Conservation (phyloP, 2,888 invertebrate species). For the Furcula furcula region DNA sequence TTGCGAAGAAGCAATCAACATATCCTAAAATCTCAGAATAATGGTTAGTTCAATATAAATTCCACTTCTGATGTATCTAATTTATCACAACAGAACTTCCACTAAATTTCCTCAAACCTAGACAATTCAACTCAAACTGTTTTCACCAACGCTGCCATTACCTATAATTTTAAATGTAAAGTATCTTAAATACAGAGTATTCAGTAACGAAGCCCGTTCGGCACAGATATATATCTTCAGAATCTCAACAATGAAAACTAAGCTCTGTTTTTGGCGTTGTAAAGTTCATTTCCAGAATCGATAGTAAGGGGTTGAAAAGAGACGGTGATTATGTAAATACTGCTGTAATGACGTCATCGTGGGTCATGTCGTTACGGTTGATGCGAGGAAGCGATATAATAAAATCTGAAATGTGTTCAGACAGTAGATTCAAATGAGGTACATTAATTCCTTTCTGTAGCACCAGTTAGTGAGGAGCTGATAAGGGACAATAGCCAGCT, state of each 20-base stretch:
- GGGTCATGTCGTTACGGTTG: conserved; percentile 57
- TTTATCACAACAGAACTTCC: neutral
- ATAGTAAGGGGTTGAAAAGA: conserved; percentile 27
- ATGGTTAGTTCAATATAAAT: neutral
- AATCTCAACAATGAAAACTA: conserved; percentile 16
- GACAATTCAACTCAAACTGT: conserved; percentile 15
- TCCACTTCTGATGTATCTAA: neutral
- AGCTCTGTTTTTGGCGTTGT: conserved; percentile 16
- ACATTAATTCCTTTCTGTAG: conserved; percentile 25
- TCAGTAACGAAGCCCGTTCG: conserved; percentile 36
- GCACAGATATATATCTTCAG: conserved; percentile 28
- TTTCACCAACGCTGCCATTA: conserved; percentile 27
- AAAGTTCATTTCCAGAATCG: conserved; percentile 27
- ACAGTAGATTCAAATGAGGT: conserved; percentile 24
- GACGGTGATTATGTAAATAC: conserved; percentile 65
- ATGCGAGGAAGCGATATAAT: conserved; percentile 56
- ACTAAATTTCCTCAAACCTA: conserved; percentile 11
- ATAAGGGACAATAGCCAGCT: conserved; percentile 16
- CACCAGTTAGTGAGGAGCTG: conserved; percentile 6
- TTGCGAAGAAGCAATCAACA: no score
- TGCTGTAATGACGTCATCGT: conserved; percentile 62
- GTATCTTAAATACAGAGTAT: conserved; percentile 46
- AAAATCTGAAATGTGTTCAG: conserved; percentile 50
- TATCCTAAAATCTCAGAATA: neutral
- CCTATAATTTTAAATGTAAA: conserved; percentile 52